Conservation (phyloP, 2,888 invertebrate genomes). For the Stratiomys singularior region DNA sequence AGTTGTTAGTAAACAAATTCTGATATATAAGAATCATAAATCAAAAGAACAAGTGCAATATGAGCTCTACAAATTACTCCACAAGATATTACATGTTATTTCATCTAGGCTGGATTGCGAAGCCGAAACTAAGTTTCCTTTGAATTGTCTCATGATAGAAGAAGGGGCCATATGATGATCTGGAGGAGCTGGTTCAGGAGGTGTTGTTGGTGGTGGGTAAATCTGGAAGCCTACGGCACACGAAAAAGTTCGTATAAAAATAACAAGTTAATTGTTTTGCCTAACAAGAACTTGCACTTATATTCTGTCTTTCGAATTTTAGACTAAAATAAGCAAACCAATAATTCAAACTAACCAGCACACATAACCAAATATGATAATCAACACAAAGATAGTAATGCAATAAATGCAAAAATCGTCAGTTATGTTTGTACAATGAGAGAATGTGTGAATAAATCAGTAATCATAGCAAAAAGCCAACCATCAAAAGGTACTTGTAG, state of each 20-base stretch:
- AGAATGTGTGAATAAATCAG: too few species aligned
- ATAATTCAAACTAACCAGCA: too few species aligned
- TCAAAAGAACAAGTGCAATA: neutral
- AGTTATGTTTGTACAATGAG: too few species aligned
- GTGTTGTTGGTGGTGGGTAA: constrained; percentile 85
- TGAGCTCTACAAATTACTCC: constrained; percentile 21
- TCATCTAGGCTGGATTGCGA: constrained; percentile 75
- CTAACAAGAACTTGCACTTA: neutral
- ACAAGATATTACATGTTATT: constrained; percentile 69
- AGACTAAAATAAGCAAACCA: too few species aligned
- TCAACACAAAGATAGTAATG: too few species aligned
- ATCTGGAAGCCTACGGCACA: constrained; percentile 76
- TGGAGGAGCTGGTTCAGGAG: constrained; percentile 86
- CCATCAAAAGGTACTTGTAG: constrained; percentile 46
- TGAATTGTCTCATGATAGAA: constrained; percentile 67
- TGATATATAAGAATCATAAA: neutral
- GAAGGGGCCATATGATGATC: constrained; percentile 75
- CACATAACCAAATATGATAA: too few species aligned
- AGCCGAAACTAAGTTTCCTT: constrained; percentile 67
- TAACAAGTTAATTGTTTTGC: constrained; percentile 14
- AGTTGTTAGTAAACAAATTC: neutral
- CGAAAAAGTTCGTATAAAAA: constrained; percentile 31
- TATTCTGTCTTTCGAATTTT: too few species aligned
- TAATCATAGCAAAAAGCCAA: too few species aligned
- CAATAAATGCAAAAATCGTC: too few species aligned